phyloP scores from a whole-genome alignment of 2,888 invertebrate species.

The Syrista parreyssii region DNA sequence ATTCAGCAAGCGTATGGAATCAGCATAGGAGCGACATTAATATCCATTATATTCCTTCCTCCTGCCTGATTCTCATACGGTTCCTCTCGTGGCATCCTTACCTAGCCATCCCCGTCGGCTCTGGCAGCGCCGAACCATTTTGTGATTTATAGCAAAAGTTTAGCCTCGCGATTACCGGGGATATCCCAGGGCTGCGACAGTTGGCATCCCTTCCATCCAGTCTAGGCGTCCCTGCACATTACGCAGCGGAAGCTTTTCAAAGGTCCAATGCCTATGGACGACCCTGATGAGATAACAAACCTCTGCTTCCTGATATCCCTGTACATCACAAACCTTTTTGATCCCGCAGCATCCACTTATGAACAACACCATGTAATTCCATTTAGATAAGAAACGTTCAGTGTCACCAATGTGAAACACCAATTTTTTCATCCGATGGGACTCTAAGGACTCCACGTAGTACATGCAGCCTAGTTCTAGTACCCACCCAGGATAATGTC shows the following conservation, averaged over 20 bases:
- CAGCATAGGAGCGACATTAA: constrained; percentile 51
- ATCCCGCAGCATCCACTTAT: neutral
- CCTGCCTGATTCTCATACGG: constrained; percentile 32
- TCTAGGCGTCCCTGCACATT: neutral
- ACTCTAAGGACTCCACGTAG: neutral
- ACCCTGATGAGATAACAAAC: neutral
- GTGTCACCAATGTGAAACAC: neutral
- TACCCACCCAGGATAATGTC: constrained; percentile 33
- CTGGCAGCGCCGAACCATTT: constrained; percentile 36
- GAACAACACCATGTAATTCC: neutral
- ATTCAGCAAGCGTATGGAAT: constrained; percentile 35
- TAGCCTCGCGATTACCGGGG: constrained; percentile 46
- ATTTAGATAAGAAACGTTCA: neutral
- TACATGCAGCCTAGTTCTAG: constrained; percentile 3
- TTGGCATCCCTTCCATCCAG: constrained; percentile 29
- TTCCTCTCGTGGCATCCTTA: constrained; percentile 21
- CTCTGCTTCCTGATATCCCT: neutral
- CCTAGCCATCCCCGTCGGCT: constrained; percentile 16
- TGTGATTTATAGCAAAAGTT: constrained; percentile 57
- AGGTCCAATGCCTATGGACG: neutral
- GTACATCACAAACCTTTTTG: neutral
- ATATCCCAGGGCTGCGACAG: constrained; percentile 33
- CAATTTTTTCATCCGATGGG: neutral
- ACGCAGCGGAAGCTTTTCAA: neutral
- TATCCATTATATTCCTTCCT: constrained; percentile 51